Base-by-base conservation (phyloP, 2,888 invertebrate genomes). In the Hirudinaria manillensis region DNA sequence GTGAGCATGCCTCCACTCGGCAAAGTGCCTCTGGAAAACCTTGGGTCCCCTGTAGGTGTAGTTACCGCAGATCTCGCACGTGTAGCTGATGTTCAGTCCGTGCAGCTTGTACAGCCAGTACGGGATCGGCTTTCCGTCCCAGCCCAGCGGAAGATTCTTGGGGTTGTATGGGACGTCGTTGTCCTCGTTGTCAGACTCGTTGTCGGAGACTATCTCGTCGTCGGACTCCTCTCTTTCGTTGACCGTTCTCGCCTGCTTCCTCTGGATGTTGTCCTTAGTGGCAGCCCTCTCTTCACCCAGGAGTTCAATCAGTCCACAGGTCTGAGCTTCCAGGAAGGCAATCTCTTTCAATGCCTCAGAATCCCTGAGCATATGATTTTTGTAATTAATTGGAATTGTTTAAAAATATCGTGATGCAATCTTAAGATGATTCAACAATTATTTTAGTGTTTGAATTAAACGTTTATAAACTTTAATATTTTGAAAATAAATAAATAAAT, bases 101-200 rank as follows among this genome's bases (percentile, higher is more conserved):
- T 99, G 99, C 7, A 99, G 88, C 85, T 99, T 99, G 87, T 99
- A 99, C 75, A 99, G 86, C 98, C 98, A 98, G 86, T 98, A 98
- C 0, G 98, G 97, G 77, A 89, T 89, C 7, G 89, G 89, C 86
- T 97, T 98, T 75, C 97, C 97, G 86, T 98, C 98, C 97, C 97
- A 99, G 0, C 98, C 99, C 0, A 99, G 89, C 0, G 99, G 99
- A 75, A 99, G 87, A 87, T 99, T 99, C 87, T 99, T 99, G 0
- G 99, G 99, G 87, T 99, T 99, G 86, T 99, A 99, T 0, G 98
- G 98, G 51, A 98, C 93, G 83, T 96, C 95, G 78, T 95, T 93
- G 73, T 88, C 88, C 80, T 94, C 93, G 38, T 86, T 87, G 38
- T 84, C 83, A 21, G 83, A 82, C 75, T 84, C 83, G 19, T 81